These are phyloP conservation scores for Desoria tigrina DNA, from an alignment of 2,888 invertebrate genomes.

Conservation along the genomic window DNA sequence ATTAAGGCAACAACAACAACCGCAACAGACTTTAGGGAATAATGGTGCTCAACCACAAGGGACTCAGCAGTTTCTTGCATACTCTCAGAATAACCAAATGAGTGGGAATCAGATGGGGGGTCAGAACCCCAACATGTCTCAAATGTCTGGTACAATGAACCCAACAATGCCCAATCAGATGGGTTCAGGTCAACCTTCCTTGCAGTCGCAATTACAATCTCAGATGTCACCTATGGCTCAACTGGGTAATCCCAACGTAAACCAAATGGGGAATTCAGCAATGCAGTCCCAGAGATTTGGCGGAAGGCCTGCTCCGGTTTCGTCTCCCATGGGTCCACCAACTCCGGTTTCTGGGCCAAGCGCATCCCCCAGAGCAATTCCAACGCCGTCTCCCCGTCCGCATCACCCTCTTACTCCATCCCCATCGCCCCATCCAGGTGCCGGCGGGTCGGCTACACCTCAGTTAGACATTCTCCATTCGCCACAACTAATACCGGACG, in stretches of 20 bases:
- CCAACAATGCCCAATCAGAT: conserved; percentile 51
- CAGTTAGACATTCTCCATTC: conserved; percentile 55
- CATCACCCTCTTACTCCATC: conserved; percentile 51
- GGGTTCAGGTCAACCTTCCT: conserved; percentile 41
- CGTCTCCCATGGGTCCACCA: conserved; percentile 53
- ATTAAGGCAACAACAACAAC: conserved; percentile 57
- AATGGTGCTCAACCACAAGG: conserved; percentile 55
- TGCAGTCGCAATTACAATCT: conserved; percentile 49
- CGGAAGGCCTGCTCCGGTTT: conserved; percentile 49
- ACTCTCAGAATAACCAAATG: conserved; percentile 54
- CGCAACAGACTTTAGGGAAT: conserved; percentile 55
- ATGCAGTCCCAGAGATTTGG: conserved; percentile 52
- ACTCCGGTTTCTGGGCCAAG: conserved; percentile 53
- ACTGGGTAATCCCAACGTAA: conserved; percentile 49
- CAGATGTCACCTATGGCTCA: conserved; percentile 53
- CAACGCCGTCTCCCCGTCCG: conserved; percentile 52
- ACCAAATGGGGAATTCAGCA: conserved; percentile 49
- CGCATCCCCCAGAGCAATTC: conserved; percentile 53
- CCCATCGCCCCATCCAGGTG: conserved; percentile 53
- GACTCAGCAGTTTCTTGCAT: conserved; percentile 57
- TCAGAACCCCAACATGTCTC: conserved; percentile 48
- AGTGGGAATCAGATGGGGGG: conserved; percentile 55
- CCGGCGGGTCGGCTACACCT: conserved; percentile 53
- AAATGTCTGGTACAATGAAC: conserved; percentile 45
- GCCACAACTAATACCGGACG: conserved; percentile 65